These are phyloP conservation scores for Chrysomallon squamiferum DNA, from an alignment of 1,140 invertebrate species.

Conservation along the genomic window DNA sequence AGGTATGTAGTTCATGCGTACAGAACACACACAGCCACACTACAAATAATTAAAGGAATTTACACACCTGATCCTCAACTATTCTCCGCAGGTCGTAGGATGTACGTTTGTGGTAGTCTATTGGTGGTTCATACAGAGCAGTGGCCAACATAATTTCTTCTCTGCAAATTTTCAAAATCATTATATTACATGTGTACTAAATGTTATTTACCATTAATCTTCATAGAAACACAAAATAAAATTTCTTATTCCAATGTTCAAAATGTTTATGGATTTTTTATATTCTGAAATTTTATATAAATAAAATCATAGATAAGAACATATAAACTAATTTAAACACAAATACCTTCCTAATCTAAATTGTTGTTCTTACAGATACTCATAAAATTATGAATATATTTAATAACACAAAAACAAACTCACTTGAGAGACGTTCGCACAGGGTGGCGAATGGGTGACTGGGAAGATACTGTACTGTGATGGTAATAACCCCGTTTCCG, in stretches of 20 bases:
- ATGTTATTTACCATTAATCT: background rate
- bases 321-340: no score
- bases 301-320: no score
- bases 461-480: background rate
- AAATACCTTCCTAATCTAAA: no score
- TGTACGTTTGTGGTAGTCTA: conserved; percentile 49
- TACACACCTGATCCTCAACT: conserved; percentile 60
- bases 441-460: conserved; percentile 23
- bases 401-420: no score
- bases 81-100: conserved; percentile 58
- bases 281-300: no score
- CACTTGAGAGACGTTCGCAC: conserved; percentile 54
- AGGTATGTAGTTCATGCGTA: background rate
- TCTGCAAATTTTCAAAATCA: no score
- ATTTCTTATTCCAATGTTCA: background rate
- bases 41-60: background rate
- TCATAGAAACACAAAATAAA: background rate
- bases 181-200: background rate
- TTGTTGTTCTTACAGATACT: no score
- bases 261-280: no score
- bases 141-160: conserved; percentile 56
- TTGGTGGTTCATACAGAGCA: conserved; percentile 48
- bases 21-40: background rate
- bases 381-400: no score
- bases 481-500: background rate